These are phyloP conservation scores for Hypselothyrea guttata DNA, from an alignment of 2,888 invertebrate genomes.

Conservation along the genomic window DNA sequence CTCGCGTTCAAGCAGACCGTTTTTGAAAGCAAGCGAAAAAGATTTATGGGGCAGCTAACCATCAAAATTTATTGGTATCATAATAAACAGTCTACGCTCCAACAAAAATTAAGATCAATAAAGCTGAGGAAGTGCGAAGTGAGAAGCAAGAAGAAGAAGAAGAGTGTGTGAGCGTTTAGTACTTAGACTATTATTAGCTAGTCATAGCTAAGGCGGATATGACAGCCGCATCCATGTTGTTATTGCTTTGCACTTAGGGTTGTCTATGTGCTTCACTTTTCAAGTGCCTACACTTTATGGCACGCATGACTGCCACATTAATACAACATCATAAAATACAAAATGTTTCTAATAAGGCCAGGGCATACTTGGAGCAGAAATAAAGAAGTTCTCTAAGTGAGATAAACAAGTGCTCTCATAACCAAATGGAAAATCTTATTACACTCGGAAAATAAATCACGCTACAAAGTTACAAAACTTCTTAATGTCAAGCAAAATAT, in stretches of 20 bases:
- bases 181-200: slow-evolving; percentile 29
- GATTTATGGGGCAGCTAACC: slow-evolving; percentile 61
- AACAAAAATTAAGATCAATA: slow-evolving; percentile 36
- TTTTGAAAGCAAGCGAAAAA: slow-evolving; percentile 14
- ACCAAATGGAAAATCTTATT: too few species aligned
- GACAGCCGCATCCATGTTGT: slow-evolving; percentile 7
- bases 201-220: slow-evolving; percentile 35
- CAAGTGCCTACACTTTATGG: slow-evolving; percentile 65
- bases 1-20: slow-evolving; percentile 20
- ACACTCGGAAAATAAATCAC: too few species aligned
- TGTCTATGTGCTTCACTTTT: slow-evolving; percentile 18
- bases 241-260: slow-evolving; percentile 8
- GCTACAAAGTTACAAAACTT: neutral
- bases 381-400: neutral
- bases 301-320: slow-evolving; percentile 57
- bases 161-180: slow-evolving; percentile 5
- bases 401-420: too few species aligned
- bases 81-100: slow-evolving; percentile 64
- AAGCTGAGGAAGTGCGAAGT: slow-evolving; percentile 58
- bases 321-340: slow-evolving; percentile 58
- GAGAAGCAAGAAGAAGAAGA: too few species aligned
- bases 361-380: too few species aligned
- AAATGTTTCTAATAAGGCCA: neutral
- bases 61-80: slow-evolving; percentile 61
- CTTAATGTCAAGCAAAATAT: neutral